Percentiles rank a stretch among this genome's conserved stretches.
phyloP scores from a whole-genome alignment of 37 sponge, comb jelly and placozoan genomes.

The Petrosia ficiformis region DNA sequence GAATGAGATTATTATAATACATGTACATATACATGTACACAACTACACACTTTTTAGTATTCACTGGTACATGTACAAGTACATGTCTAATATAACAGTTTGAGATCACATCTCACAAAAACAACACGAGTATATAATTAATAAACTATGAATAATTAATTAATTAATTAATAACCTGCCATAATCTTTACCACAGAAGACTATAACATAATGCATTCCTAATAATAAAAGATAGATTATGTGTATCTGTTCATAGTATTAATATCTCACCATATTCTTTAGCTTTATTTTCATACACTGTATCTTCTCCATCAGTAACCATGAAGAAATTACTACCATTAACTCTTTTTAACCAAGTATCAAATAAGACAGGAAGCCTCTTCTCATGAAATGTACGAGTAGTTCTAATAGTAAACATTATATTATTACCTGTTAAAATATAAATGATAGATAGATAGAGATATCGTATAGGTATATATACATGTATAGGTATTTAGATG shows the following conservation, averaged over 20 bases:
- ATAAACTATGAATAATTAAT: background rate
- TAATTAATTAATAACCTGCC: background rate
- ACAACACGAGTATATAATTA: background rate
- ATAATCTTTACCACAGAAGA: constrained; percentile 11
- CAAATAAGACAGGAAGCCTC: constrained; percentile 36
- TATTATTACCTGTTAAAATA: background rate
- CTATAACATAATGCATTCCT: constrained; percentile 37
- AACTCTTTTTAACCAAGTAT: constrained; percentile 44
- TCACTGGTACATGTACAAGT: no score
- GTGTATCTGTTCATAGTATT: background rate
- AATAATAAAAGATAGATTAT: background rate
- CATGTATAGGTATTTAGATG: no score
- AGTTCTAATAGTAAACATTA: constrained; percentile 45
- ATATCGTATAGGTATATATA: no score
- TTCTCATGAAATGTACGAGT: constrained; percentile 21
- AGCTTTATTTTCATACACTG: background rate
- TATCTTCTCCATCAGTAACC: constrained; percentile 39
- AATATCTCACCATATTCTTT: background rate
- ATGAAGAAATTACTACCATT: constrained; percentile 23
- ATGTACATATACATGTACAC: no score
- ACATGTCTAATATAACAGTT: no score
- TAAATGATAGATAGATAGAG: no score
- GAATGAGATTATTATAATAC: no score
- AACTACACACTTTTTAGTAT: no score
- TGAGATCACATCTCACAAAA: background rate